Percentiles rank a stretch among this genome's conserved stretches.
phyloP scores from a whole-genome alignment of 2,888 invertebrate species.

The Trissolcus brochymenae region DNA sequence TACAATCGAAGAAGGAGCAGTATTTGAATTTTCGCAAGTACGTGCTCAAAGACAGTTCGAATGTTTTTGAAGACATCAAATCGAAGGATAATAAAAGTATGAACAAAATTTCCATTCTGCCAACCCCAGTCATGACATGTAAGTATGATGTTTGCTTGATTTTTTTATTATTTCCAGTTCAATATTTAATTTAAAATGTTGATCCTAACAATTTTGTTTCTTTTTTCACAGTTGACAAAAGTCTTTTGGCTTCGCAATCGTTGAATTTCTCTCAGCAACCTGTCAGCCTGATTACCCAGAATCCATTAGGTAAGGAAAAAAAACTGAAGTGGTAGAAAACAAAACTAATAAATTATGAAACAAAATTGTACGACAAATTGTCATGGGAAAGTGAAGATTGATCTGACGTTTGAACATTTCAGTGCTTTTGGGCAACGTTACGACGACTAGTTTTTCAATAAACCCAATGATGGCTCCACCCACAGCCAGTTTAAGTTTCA shows the following conservation, averaged over 20 bases:
- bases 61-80: constrained; percentile 82
- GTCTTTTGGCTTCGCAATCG: constrained; percentile 20
- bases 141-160: constrained; percentile 22
- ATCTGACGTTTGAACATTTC: constrained; percentile 6
- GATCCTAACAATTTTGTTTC: neutral
- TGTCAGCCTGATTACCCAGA: constrained; percentile 68
- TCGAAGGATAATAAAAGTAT: constrained; percentile 66
- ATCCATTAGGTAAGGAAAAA: constrained; percentile 70
- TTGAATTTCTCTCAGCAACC: constrained; percentile 47
- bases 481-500: constrained; percentile 72
- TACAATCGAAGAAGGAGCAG: constrained; percentile 89
- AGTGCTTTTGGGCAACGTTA: constrained; percentile 70
- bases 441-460: constrained; percentile 66
- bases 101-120: constrained; percentile 79
- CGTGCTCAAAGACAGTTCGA: constrained; percentile 85
- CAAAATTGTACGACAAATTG: no score
- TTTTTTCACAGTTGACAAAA: constrained; percentile 39
- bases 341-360: no score
- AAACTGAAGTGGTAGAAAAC: neutral
- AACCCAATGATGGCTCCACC: constrained; percentile 71
- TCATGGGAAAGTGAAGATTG: no score
- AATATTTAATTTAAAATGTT: neutral
- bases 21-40: constrained; percentile 89
- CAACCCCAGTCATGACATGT: constrained; percentile 80
- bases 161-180: neutral